These are phyloP conservation scores for Anoplophora glabripennis DNA, from an alignment of 1,140 invertebrate species.

Conservation along the genomic window DNA sequence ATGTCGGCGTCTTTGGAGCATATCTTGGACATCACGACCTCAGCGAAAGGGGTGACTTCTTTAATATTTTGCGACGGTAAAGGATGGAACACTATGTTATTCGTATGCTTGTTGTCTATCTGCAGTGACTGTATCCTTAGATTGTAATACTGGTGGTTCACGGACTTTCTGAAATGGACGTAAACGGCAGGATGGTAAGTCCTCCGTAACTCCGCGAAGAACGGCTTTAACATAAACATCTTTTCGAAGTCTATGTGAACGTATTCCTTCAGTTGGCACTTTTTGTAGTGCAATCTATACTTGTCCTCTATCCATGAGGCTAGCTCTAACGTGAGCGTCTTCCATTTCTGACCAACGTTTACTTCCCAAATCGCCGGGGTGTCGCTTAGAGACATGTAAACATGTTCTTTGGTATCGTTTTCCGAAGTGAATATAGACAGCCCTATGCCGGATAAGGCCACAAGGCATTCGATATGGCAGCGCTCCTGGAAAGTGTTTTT, in stretches of 20 bases:
- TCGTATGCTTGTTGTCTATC: constrained; percentile 81
- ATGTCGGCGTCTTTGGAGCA: constrained; percentile 49
- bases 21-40: constrained; percentile 62
- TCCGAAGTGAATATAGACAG: constrained; percentile 60
- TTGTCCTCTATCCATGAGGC: constrained; percentile 81
- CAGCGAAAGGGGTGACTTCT: constrained; percentile 62
- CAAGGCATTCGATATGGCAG: constrained; percentile 65
- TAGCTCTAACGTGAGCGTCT: constrained; percentile 70
- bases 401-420: constrained; percentile 41
- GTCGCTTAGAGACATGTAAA: constrained; percentile 59
- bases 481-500: constrained; percentile 69
- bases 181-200: constrained; percentile 74
- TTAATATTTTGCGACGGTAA: constrained; percentile 42
- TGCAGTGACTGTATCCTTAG: constrained; percentile 65
- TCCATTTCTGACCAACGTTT: constrained; percentile 75
- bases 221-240: constrained; percentile 86
- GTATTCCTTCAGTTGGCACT: constrained; percentile 74
- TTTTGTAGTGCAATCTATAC: constrained; percentile 64
- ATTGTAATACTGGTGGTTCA: constrained; percentile 66
- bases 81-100: constrained; percentile 73
- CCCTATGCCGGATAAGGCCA: constrained; percentile 68
- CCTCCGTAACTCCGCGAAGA: constrained; percentile 73
- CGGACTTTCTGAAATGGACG: constrained; percentile 69
- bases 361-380: constrained; percentile 77
- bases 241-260: constrained; percentile 76